Base-by-base conservation (phyloP, 2,113 vertebrate genomes). In the Ciconia boyciana region DNA sequence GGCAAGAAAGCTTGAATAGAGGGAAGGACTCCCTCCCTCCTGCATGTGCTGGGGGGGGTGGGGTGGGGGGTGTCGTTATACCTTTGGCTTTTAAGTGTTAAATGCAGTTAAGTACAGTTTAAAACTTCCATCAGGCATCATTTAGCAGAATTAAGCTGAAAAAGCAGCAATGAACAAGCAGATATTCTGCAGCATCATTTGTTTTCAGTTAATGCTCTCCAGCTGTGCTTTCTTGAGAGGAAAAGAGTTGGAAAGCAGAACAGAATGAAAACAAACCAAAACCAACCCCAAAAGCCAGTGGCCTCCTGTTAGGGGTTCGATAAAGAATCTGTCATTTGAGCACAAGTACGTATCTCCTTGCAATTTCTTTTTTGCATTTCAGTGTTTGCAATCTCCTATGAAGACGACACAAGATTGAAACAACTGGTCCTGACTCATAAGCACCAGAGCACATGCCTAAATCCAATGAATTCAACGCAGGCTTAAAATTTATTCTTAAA, bases 111-210 rank as follows among this genome's bases (percentile, higher is more conserved):
- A 31, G 9, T 22, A 28, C 22, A 68, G 64, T 32, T 93, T 85
- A 75, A 74, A 89, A 91, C 72, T 90, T 89, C 55, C 70, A 49
- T 36, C 39, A 17, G 64, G 64, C 52, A 70, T 46, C 55, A 52
- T 66, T 83, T 46, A 68, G 65, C 26, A 75, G 61, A 84, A 82
- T 78, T 39, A 84, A 75, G 65, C 69, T 84, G 69, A 81, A 95
- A 94, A 66, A 57, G 36, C 85, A 89, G 48, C 76, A 87, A 9
- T 57, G 72, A 96, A 48, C 88, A 92, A 78, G 77, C 80, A 92
- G 48, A 91, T 91, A 95, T 52, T 71, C 76, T 65, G 65, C 86
- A 92, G 62, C 46, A 79, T 91, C 76, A 76, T 95, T 95, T 93
- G 52, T 93, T 93, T 93, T 19, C 69, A 61, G 60, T 66, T 89